Base-by-base conservation (phyloP, 2,113 vertebrate genomes). In the Motacilla alba region DNA sequence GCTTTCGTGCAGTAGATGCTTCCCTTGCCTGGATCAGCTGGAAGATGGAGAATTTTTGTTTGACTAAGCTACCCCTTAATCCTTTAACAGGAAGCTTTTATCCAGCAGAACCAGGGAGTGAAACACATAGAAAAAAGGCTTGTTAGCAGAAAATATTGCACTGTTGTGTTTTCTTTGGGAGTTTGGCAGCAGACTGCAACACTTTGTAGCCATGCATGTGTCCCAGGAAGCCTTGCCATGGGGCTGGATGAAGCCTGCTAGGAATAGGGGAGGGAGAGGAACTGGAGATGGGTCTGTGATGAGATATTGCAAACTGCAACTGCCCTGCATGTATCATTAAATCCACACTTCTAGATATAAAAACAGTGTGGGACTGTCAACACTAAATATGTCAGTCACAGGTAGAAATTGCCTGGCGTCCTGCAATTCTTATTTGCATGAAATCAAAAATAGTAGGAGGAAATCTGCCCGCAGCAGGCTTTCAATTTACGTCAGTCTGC, bases 401-500 rank as follows among this genome's bases (percentile, higher is more conserved):
- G 82, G 92, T 93, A 87, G 92, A 94, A 90, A 89, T 90, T 84
- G 81, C 91, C 78, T 85, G 79, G 87, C 15, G 8, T 95, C 93
- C 93, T 91, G 95, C 93, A 84, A 82, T 76, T 70, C 92, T 69
- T 86, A 96, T 97, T 96, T 97, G 96, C 97, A 97, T 97, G 85
- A 91, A 95, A 96, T 93, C 84, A 97, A 89, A 96, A 95, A 95
- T 95, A 97, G 95, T 83, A 88, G 95, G 95, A 96, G 95, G 95
- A 97, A 96, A 97, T 95, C 96, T 97, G 95, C 94, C 95, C 8
- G n/a, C 95, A 93, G 92, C 96, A 97, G 96, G 86, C 93, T 96
- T 95, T 92, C 90, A 93, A 95, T 97, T 97, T 97, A 87, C 94
- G 95, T 97, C 97, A 97, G 92, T 55, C 96, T 96, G 95, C 88